Percentiles rank a stretch among this genome's conserved stretches.
Evolutionary conservation across 2,113 vertebrate species (phyloP).

Genomic region (Percina caprodes): DNA sequence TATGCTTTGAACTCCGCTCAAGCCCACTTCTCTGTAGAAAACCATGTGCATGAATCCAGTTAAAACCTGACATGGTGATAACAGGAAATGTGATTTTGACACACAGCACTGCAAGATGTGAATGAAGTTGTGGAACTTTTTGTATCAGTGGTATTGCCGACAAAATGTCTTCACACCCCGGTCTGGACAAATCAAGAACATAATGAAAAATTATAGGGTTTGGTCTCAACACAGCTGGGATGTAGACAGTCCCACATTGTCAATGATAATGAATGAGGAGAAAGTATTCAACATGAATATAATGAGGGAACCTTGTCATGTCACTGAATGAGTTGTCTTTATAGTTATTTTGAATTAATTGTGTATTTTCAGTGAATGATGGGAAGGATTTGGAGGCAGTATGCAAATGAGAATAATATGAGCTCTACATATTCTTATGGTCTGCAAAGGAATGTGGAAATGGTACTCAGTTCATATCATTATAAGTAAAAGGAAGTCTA

Average conservation of each 20-base stretch:
- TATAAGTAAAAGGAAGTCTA: too few relatives aligned
- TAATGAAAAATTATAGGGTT: neutral
- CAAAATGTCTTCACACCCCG: neutral
- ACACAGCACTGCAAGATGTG: conserved; percentile 43
- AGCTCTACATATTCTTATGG: neutral
- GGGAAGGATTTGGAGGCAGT: neutral
- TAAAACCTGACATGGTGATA: conserved; percentile 40
- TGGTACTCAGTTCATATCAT: neutral
- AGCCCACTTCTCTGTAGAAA: conserved; percentile 15
- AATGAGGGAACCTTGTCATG: neutral
- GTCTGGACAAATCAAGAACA: neutral
- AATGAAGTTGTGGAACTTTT: conserved; percentile 10
- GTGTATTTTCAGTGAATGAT: neutral
- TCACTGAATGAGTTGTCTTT: neutral
- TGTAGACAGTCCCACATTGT: neutral
- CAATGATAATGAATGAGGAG: neutral
- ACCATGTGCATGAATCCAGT: conserved; percentile 7
- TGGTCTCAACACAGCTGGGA: neutral
- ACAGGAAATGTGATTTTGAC: conserved; percentile 68
- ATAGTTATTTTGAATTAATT: neutral
- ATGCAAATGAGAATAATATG: neutral
- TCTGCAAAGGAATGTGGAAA: conserved; percentile 5
- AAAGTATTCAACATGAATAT: neutral
- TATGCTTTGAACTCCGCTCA: neutral
- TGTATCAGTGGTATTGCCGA: neutral